These are phyloP conservation scores for Caenorhabditis sp. DNA, from an alignment of 2,888 invertebrate species.

Conservation along the genomic window DNA sequence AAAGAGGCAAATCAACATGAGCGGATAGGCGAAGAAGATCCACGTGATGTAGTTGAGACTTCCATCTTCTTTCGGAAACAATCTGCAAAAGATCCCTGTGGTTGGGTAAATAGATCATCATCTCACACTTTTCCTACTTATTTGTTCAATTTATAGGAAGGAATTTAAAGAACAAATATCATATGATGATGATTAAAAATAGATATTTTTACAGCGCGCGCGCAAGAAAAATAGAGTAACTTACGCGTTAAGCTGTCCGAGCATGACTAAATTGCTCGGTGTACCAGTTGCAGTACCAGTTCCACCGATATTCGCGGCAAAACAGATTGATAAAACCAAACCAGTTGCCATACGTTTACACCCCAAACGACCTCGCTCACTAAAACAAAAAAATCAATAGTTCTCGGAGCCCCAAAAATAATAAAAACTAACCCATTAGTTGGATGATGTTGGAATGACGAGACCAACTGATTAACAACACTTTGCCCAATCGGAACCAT, in stretches of 20 bases:
- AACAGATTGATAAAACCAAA: conserved; percentile 63
- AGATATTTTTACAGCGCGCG: neutral
- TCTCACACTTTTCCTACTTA: neutral
- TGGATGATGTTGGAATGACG: conserved; percentile 54
- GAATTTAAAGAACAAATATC: neutral
- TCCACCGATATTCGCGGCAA: conserved; percentile 68
- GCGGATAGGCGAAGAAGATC: conserved; percentile 64
- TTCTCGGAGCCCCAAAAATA: neutral
- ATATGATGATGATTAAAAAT: neutral
- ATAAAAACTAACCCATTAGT: conserved; percentile 40
- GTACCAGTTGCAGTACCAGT: conserved; percentile 67
- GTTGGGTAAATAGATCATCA: neutral
- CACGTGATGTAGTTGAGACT: conserved; percentile 62
- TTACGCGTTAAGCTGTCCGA: conserved; percentile 63
- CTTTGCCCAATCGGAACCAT: conserved; percentile 75
- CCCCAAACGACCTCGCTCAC: conserved; percentile 37
- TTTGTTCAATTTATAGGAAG: neutral
- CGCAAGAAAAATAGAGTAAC: no score
- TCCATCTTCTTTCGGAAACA: conserved; percentile 60
- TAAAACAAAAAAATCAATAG: conserved; percentile 22
- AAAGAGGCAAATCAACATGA: conserved; percentile 56
- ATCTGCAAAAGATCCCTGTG: conserved; percentile 31
- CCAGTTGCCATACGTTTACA: conserved; percentile 64
- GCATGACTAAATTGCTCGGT: conserved; percentile 64
- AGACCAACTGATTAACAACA: conserved; percentile 56